Base-by-base conservation (phyloP, 2,888 invertebrate genomes). In the Lamellibrachia satsuma region DNA sequence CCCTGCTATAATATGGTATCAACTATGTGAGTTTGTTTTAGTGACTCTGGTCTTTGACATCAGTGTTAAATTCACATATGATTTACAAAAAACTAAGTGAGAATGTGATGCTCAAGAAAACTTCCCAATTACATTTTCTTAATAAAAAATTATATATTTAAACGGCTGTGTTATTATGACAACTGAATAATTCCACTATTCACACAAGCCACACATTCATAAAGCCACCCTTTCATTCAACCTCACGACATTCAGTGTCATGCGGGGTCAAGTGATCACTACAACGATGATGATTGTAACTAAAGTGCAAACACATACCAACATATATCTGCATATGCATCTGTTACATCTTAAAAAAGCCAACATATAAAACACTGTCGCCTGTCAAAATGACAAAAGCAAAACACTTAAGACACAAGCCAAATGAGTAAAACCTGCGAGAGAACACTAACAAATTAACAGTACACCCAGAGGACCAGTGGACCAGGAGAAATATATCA, bases 171-270 rank as follows among this genome's bases (percentile, higher is more conserved):
- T 15, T 75, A n/a, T 75, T 22, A 75, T 15, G n/a, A 75, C 11
- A 75, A n/a, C 15, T n/a, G 4, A 15, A 75, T 6, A 75, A 15
- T 75, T 75, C 75, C 22, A 75, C 22, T 75, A 75, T n/a, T 0
- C 75, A 75, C 75, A 22, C 75, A 75, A 11, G 75, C 75, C 22
- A 75, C 75, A 75, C 75, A 75, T 22, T 22, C 22, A 75, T n/a
- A 75, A 75, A 75, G 75, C 75, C 75, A 75, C n/a, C n/a, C 75
- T 75, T 75, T 75, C 75, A 75, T 75, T 75, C 75, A 22, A 22
- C n/a, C 75, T 75, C 75, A 75, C 75, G 75, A 75, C 75, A 75
- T 11, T 22, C 75, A 75, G 75, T 75, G 75, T 75, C 75, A 75
- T 75, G 75, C 75, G 75, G 75, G 75, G 22, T 9, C 22, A 75